phyloP scores from a whole-genome alignment of 2,113 vertebrate genomes.

The Cisticola juncidis region DNA sequence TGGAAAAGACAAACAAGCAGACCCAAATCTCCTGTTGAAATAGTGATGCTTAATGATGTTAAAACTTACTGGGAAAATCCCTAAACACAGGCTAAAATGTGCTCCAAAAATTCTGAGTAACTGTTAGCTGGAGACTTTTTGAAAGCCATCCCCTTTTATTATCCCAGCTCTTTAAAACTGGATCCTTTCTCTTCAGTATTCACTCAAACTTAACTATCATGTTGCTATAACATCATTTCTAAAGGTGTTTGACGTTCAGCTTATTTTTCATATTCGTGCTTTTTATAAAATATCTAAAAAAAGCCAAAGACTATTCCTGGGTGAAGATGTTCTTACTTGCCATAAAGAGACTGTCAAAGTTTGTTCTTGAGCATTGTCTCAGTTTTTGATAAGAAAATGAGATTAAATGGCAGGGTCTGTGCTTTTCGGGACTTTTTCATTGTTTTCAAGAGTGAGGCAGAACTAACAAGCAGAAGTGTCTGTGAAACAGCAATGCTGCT shows the following conservation, averaged over 20 bases:
- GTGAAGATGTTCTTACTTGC: not conserved
- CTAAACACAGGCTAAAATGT: not conserved
- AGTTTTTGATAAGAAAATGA: slow-evolving; percentile 30
- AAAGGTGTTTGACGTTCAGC: slow-evolving; percentile 32
- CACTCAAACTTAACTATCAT: not conserved
- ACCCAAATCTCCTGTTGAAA: not conserved
- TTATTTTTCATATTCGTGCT: not conserved
- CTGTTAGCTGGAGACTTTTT: not conserved
- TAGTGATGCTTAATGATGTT: not conserved
- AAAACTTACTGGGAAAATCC: not conserved
- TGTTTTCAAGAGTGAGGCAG: not conserved
- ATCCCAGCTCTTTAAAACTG: not conserved
- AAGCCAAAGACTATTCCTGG: not conserved
- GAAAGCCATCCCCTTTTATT: not conserved
- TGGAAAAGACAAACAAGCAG: not conserved
- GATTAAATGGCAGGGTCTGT: not conserved
- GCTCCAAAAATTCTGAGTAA: not conserved
- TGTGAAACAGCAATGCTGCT: not conserved
- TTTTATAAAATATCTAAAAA: slow-evolving; percentile 20
- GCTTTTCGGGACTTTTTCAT: not conserved
- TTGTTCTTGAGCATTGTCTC: slow-evolving; percentile 12
- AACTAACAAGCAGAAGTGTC: not conserved
- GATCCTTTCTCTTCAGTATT: not conserved
- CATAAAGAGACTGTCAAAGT: slow-evolving; percentile 6
- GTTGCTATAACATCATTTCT: slow-evolving; percentile 53